Evolutionary conservation across 2,113 vertebrate species (phyloP).

Genomic region (Corythornis madagascariensis): DNA sequence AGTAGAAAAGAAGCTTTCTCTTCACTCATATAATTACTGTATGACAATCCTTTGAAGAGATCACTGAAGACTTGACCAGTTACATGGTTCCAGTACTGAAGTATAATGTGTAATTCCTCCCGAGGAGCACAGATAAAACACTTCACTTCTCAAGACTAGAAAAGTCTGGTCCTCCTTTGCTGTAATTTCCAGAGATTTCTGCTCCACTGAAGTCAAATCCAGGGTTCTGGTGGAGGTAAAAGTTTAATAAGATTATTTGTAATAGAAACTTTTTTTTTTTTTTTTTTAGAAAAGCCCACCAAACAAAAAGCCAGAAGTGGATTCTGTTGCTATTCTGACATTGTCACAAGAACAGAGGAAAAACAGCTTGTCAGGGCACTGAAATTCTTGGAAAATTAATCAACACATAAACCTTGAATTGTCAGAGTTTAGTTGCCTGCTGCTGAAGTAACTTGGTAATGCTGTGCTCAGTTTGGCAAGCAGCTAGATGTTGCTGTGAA

Average conservation of each 20-base stretch:
- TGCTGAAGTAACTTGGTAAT: background rate
- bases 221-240: slow-evolving; percentile 83
- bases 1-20: background rate
- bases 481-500: background rate
- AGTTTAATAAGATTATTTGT: background rate
- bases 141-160: slow-evolving; percentile 84
- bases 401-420: background rate
- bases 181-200: slow-evolving; percentile 97
- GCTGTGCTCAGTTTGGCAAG: background rate
- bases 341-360: background rate
- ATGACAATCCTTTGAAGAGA: background rate
- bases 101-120: background rate
- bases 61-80: background rate
- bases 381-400: background rate
- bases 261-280: background rate
- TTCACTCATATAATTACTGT: background rate
- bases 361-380: background rate
- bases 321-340: background rate
- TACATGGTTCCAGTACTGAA: slow-evolving; percentile 10
- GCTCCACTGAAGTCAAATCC: slow-evolving; percentile 99
- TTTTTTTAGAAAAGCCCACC: background rate
- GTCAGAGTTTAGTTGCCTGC: background rate
- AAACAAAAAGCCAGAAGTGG: background rate
- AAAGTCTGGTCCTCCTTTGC: slow-evolving; percentile 94
- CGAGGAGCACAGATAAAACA: background rate